phyloP scores from a whole-genome alignment of 2,113 vertebrate species.

The Dromas ardeola region DNA sequence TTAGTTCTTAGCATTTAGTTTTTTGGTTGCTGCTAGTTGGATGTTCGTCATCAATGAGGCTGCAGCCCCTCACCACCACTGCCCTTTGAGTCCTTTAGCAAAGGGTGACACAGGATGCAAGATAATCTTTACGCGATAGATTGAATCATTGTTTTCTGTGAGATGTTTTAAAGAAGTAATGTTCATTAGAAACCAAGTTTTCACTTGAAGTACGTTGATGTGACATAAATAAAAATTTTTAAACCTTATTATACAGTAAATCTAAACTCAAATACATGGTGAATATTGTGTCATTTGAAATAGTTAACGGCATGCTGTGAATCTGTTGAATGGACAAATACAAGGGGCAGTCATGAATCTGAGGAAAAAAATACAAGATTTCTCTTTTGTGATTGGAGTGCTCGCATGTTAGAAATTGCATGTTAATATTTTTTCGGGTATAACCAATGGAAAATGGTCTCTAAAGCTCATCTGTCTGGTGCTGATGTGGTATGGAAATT shows the following conservation, averaged over 20 bases:
- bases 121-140: neutral
- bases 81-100: neutral
- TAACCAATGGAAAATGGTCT: neutral
- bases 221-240: neutral
- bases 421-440: constrained; percentile 23
- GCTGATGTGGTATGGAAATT: neutral
- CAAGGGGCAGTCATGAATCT: neutral
- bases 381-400: neutral
- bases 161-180: neutral
- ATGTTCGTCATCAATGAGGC: neutral
- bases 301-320: neutral
- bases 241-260: neutral
- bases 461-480: constrained; percentile 7
- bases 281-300: neutral
- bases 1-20: constrained; percentile 32
- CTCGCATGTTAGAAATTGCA: neutral
- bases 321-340: neutral
- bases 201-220: neutral
- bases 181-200: neutral
- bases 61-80: neutral
- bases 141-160: neutral
- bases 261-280: neutral
- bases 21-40: constrained; percentile 9
- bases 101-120: neutral
- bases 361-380: neutral